Evolutionary conservation across 1,140 invertebrate genomes (phyloP).

Genomic region (Caenorhabditis latens): DNA sequence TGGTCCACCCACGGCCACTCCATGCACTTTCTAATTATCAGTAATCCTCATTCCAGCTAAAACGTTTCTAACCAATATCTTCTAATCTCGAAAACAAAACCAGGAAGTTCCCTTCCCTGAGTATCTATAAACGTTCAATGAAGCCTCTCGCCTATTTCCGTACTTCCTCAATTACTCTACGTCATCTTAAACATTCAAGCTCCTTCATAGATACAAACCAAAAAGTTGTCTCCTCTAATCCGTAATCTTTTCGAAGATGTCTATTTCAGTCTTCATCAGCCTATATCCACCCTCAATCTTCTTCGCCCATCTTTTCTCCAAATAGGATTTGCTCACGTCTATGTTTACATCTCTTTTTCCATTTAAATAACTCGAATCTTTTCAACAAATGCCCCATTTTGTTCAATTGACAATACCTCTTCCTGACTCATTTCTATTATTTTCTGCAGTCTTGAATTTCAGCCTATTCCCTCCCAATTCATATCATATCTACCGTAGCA

Average conservation of each 20-base stretch:
- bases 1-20: too few relatives aligned
- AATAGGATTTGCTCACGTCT: not conserved
- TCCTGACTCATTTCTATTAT: too few relatives aligned
- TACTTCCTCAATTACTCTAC: too few relatives aligned
- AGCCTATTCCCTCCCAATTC: too few relatives aligned
- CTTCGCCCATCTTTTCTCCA: not conserved
- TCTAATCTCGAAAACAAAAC: not conserved
- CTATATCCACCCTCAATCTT: slow-evolving; percentile 16
- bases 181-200: too few relatives aligned
- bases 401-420: too few relatives aligned
- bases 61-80: not conserved
- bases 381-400: too few relatives aligned
- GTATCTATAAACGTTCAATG: too few relatives aligned
- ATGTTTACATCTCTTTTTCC: slow-evolving; percentile 3
- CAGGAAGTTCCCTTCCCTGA: not conserved
- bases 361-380: not conserved
- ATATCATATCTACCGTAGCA: not conserved
- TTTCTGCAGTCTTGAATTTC: too few relatives aligned
- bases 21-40: too few relatives aligned
- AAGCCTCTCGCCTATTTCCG: too few relatives aligned
- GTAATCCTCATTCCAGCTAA: not conserved
- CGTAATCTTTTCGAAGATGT: not conserved
- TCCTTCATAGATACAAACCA: not conserved
- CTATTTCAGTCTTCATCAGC: not conserved
- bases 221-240: not conserved